Evolutionary conservation across 2,888 invertebrate genomes (phyloP), one percentile per base, ranked within the genome.

Genomic region (Luffia ferchaultella): DNA sequence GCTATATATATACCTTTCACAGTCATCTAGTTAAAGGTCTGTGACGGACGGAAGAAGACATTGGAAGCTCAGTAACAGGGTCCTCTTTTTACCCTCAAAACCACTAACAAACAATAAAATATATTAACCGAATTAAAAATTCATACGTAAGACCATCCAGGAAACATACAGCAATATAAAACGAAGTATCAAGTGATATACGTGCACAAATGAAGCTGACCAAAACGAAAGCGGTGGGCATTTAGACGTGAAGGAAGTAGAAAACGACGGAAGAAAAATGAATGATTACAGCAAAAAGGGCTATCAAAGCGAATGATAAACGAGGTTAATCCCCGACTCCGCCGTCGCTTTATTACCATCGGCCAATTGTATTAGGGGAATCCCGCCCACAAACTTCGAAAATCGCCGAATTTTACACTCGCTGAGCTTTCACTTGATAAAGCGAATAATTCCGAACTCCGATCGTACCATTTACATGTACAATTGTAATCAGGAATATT

Each of bases 291-390:
- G 77, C 80, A 82, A 82, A 80, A 82, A 82, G 73, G 77, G 78
- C 79, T 73, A 80, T 83, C 80, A 80, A 73, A 77, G 76, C 76
- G 79, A 78, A 80, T 83, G 82, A 83, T 83, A 78, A 79, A 83
- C 76, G 82, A 80, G 73, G 76, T 77, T 80, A 82, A 82, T 80
- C 78, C n/a, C 76, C 67, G 70, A 76, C 51, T 45, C 45, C 71
- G 75, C 80, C 79, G 75, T 74, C 77, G 80, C 80, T 83, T 82
- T 82, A 82, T 82, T 80, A 73, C 78, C 72, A n/a, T 61, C 64
- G 73, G 73, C 68, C 79, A 78, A 82, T 80, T 82, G 80, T 82
- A 82, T 80, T 80, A n/a, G n/a, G n/a, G n/a, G n/a, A n/a, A n/a
- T 80, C 80, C 78, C 79, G 30, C 30, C 5, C 30, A 12, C 30